Evolutionary conservation across 1,140 invertebrate species (phyloP).

Genomic region (Ptiloglossa arizonensis): DNA sequence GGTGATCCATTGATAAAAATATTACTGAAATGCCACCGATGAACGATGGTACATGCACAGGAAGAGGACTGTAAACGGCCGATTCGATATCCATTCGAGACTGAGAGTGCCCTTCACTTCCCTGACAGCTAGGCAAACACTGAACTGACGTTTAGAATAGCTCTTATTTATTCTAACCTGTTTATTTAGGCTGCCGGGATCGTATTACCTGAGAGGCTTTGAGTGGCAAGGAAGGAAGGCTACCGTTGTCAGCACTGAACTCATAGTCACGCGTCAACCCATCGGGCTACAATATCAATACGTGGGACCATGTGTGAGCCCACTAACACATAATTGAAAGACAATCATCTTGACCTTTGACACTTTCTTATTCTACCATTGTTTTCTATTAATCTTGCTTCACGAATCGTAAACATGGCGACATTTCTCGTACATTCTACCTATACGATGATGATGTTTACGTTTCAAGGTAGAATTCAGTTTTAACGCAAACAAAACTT

Average conservation of each 20-base stretch:
- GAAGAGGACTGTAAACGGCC: constrained; percentile 66
- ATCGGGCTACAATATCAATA: constrained; percentile 44
- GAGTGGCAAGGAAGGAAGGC: constrained; percentile 67
- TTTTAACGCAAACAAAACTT: too few relatives aligned
- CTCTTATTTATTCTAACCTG: constrained; percentile 78
- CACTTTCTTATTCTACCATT: not conserved
- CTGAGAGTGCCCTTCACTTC: constrained; percentile 65
- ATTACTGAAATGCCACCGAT: constrained; percentile 25
- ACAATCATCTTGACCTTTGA: not conserved
- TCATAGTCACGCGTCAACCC: constrained; percentile 69
- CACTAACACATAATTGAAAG: constrained; percentile 13
- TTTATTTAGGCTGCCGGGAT: constrained; percentile 78
- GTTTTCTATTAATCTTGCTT: constrained; percentile 4
- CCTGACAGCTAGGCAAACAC: constrained; percentile 78
- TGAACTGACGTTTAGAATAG: constrained; percentile 76
- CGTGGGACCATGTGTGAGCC: not conserved
- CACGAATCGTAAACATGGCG: too few relatives aligned
- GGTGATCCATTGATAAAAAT: constrained; percentile 50
- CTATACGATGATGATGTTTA: too few relatives aligned
- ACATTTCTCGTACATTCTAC: too few relatives aligned
- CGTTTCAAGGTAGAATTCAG: too few relatives aligned
- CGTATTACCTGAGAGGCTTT: constrained; percentile 75
- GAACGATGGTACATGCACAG: constrained; percentile 29
- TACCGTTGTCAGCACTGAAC: constrained; percentile 69
- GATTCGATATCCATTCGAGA: constrained; percentile 73